Percentiles rank a stretch among this genome's conserved stretches.
These are phyloP conservation scores for Clamator glandarius DNA, from an alignment of 2,797 vertebrate species.

Conservation along the genomic window DNA sequence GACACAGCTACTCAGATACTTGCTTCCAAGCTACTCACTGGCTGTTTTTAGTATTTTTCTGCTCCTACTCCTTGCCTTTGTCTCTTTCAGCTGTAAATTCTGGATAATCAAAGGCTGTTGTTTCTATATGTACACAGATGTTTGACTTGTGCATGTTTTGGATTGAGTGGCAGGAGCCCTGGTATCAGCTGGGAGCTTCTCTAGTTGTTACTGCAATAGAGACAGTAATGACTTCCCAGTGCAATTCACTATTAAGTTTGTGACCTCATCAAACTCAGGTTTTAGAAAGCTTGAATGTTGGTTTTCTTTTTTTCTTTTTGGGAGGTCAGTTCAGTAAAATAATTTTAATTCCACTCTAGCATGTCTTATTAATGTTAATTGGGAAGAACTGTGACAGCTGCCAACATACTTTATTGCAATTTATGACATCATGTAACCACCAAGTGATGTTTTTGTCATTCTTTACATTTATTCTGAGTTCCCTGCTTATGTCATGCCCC, in stretches of 20 bases:
- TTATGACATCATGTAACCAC: background rate
- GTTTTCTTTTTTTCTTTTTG: background rate
- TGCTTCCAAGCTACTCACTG: background rate
- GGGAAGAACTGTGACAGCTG: background rate
- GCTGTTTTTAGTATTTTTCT: background rate
- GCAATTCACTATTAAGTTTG: too few relatives aligned
- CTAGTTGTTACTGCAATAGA: background rate
- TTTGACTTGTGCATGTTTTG: background rate
- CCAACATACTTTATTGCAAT: background rate
- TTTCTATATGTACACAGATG: fast-evolving
- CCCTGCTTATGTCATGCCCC: background rate
- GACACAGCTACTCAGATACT: background rate
- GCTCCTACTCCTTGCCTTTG: background rate
- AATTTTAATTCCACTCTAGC: background rate
- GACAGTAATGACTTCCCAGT: background rate
- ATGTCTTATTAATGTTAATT: background rate
- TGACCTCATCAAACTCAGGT: too few relatives aligned
- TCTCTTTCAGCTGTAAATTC: background rate
- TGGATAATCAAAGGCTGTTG: background rate
- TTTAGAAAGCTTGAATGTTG: background rate
- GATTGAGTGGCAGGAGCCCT: background rate
- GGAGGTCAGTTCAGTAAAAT: background rate
- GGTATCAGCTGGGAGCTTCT: background rate
- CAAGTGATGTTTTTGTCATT: background rate
- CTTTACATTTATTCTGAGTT: background rate